Base-by-base conservation (phyloP, 64 coral and sea anemone species). In the Porites lutea region DNA sequence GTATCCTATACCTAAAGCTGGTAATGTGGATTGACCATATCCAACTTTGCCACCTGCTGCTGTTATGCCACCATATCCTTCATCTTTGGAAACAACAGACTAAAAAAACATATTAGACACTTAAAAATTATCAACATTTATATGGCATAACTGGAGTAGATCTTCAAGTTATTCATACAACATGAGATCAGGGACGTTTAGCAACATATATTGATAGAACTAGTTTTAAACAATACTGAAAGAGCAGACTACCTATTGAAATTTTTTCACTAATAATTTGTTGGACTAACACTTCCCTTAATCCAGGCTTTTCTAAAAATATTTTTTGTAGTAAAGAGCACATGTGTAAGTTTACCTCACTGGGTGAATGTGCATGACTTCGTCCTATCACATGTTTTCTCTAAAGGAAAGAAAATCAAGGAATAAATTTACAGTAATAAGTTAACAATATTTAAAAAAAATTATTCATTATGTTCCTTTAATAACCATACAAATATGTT, bases 1-100 rank as follows among this genome's bases (percentile, higher is more conserved):
- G 47, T 59, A 86, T 49, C 85, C 85, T 57, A 87, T 50, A 55
- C 82, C 81, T 75, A 84, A n/a, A 84, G 81, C 13, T 52, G 81
- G 62, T 69, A 84, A 69, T 48, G 63, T 23, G 20, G 81, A 14
- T 65, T 84, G 81, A 21, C 69, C 62, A 21, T 84, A 47, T 6
- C 67, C 78, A 23, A 94, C 72, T 6, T 57, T 86, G 5, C 86
- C 85, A 18, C 74, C 57, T 13, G 62, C 76, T 76, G 74, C 27
- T 37, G 27, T 37, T 0, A 37, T 37, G 27, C 27, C 27, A 52
- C 78, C 69, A 9, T 83, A n/a, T 52, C 86, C 78, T 46, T 80
- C 69, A 21, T 97, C 95, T 71, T 97, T 97, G n/a, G 91, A 87
- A 47, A 97, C 78, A 59, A 94, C 68, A 3, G 95, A 55, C 82